Evolutionary conservation across 2,797 vertebrate genomes (phyloP).

Genomic region (Propithecus deckenii): DNA sequence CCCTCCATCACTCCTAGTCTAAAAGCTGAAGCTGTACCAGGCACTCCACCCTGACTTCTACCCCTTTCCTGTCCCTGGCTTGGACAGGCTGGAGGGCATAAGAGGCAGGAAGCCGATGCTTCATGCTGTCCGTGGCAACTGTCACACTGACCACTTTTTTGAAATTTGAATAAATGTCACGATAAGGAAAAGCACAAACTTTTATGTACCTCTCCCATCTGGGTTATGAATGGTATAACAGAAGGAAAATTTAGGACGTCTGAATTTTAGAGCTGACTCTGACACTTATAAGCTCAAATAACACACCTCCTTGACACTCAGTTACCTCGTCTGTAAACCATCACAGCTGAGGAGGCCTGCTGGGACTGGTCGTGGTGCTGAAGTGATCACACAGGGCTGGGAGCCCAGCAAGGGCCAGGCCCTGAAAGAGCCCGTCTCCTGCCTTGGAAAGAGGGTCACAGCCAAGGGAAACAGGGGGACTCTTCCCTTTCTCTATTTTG

Average conservation of each 20-base stretch:
- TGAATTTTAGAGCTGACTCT: background rate
- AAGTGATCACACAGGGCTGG: accelerated
- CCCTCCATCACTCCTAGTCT: background rate
- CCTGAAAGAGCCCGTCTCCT: background rate
- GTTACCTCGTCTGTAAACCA: background rate
- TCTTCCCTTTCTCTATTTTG: background rate
- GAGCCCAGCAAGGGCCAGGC: background rate
- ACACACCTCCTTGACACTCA: background rate
- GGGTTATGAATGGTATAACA: background rate
- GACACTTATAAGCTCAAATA: background rate
- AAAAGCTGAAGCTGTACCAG: background rate
- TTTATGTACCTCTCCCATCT: background rate
- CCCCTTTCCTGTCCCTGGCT: background rate
- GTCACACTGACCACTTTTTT: background rate
- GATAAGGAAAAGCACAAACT: background rate
- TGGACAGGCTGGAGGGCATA: background rate
- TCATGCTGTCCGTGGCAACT: background rate
- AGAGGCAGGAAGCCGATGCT: background rate
- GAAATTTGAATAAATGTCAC: background rate
- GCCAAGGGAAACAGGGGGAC: background rate
- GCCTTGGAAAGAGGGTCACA: background rate
- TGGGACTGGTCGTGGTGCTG: background rate
- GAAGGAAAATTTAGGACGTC: background rate
- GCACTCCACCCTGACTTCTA: background rate
- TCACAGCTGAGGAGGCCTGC: background rate